phyloP scores from a whole-genome alignment of 1,140 invertebrate species.

The Cardiocondyla obscurior region DNA sequence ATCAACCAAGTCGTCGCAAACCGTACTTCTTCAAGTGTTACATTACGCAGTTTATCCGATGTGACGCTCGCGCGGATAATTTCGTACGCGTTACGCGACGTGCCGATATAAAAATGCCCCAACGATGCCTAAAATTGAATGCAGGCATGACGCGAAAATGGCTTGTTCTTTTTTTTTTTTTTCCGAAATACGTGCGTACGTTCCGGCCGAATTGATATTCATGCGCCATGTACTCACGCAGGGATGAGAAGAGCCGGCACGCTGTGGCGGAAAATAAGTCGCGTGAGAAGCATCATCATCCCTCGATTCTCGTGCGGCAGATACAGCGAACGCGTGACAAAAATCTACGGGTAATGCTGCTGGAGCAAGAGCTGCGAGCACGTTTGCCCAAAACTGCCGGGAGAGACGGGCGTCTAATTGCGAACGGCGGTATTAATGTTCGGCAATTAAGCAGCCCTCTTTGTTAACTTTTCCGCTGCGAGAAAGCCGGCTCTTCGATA shows the following conservation, averaged over 20 bases:
- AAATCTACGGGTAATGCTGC: conserved; percentile 56
- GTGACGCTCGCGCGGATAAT: not conserved
- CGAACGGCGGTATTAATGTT: conserved; percentile 12
- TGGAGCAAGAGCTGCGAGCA: conserved; percentile 51
- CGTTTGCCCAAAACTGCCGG: not conserved
- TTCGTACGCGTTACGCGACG: not conserved
- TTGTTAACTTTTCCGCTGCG: conserved; percentile 39
- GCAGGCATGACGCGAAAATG: conserved; percentile 12
- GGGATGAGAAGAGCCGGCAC: not conserved
- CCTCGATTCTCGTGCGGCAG: conserved; percentile 52
- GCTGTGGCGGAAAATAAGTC: conserved; percentile 7
- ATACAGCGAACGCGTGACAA: conserved; percentile 58
- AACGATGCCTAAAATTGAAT: not conserved
- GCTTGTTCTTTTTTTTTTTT: not conserved
- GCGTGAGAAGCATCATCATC: not conserved
- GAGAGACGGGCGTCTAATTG: not conserved
- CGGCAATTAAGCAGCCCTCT: conserved; percentile 65
- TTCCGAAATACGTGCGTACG: conserved; percentile 22
- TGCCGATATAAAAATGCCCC: not conserved
- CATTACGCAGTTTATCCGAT: not conserved
- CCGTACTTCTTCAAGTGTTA: not conserved
- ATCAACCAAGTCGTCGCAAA: not conserved
- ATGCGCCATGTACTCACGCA: conserved; percentile 4
- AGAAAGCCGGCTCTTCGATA: not conserved
- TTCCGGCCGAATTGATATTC: conserved; percentile 34